Percentiles rank a stretch among this genome's conserved stretches.
Evolutionary conservation across 2,888 invertebrate species (phyloP).

Genomic region (Amiota minor): DNA sequence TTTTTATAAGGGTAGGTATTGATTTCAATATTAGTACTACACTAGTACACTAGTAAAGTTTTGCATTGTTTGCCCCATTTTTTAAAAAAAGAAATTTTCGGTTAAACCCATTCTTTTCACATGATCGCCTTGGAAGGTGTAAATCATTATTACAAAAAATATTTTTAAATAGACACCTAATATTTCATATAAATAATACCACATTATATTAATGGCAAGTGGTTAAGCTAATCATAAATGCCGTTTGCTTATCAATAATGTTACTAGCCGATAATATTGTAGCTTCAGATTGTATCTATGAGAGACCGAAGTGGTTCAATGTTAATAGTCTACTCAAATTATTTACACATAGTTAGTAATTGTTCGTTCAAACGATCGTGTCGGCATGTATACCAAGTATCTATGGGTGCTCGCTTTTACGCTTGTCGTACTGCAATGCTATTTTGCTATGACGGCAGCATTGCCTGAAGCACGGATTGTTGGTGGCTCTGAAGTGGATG

Average conservation of each 20-base stretch:
- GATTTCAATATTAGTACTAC: too few relatives aligned
- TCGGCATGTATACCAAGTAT: not conserved
- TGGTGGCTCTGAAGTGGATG: constrained; percentile 55
- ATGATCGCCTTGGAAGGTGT: too few relatives aligned
- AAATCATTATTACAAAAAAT: too few relatives aligned
- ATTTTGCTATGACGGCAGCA: not conserved
- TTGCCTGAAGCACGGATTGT: constrained; percentile 55
- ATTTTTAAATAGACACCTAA: too few relatives aligned
- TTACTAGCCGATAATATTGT: not conserved
- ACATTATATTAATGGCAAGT: too few relatives aligned
- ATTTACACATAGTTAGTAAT: constrained; percentile 1
- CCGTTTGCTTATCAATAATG: not conserved
- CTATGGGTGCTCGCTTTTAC: not conserved
- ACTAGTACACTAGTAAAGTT: too few relatives aligned
- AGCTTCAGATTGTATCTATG: constrained; percentile 5
- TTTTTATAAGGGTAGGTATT: too few relatives aligned
- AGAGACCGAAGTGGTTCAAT: not conserved
- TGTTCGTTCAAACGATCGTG: not conserved
- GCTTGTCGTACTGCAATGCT: not conserved
- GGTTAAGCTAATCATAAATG: not conserved
- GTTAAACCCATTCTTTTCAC: too few relatives aligned
- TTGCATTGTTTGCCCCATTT: too few relatives aligned
- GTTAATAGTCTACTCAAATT: not conserved
- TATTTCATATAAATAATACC: too few relatives aligned
- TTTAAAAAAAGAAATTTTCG: too few relatives aligned